These are phyloP conservation scores for Acronicta aceris DNA, from an alignment of 2,888 invertebrate genomes.

Conservation along the genomic window DNA sequence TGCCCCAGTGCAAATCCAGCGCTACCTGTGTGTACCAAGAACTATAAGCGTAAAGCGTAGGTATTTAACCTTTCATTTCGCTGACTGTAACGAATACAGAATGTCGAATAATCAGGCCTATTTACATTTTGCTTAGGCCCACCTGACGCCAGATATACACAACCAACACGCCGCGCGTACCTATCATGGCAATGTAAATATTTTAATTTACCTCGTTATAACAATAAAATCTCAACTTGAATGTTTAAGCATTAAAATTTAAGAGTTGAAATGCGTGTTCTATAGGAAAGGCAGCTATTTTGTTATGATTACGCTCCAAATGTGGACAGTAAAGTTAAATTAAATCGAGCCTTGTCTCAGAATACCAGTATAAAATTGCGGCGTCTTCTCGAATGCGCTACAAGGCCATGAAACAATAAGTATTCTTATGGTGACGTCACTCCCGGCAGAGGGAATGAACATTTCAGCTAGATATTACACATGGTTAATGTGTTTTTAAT, in stretches of 20 bases:
- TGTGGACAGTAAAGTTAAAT: constrained; percentile 44
- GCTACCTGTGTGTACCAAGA: constrained; percentile 50
- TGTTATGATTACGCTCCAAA: constrained; percentile 27
- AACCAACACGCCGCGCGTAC: constrained; percentile 51
- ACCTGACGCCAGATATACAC: constrained; percentile 69
- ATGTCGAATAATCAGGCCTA: constrained; percentile 76
- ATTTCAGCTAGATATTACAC: constrained; percentile 40
- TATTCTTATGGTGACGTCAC: constrained; percentile 46
- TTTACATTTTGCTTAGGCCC: constrained; percentile 80
- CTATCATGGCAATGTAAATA: constrained; percentile 60
- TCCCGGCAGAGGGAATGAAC: constrained; percentile 5
- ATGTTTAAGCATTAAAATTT: constrained; percentile 24
- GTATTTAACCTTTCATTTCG: constrained; percentile 67
- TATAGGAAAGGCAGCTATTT: constrained; percentile 25
- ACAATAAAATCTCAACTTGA: constrained; percentile 43
- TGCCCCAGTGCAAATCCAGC: too few relatives aligned
- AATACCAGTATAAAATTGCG: constrained; percentile 43
- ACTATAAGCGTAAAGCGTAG: too few relatives aligned
- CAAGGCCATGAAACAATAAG: constrained; percentile 52
- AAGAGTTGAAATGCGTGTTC: constrained; percentile 20
- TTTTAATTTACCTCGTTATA: constrained; percentile 57
- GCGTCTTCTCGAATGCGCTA: constrained; percentile 36
- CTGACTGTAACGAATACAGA: constrained; percentile 76
- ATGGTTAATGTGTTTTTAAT: constrained; percentile 70
- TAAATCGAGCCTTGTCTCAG: constrained; percentile 39